These are phyloP conservation scores for Sisor rabdophorus DNA, from an alignment of 2,113 vertebrate species.

Conservation along the genomic window DNA sequence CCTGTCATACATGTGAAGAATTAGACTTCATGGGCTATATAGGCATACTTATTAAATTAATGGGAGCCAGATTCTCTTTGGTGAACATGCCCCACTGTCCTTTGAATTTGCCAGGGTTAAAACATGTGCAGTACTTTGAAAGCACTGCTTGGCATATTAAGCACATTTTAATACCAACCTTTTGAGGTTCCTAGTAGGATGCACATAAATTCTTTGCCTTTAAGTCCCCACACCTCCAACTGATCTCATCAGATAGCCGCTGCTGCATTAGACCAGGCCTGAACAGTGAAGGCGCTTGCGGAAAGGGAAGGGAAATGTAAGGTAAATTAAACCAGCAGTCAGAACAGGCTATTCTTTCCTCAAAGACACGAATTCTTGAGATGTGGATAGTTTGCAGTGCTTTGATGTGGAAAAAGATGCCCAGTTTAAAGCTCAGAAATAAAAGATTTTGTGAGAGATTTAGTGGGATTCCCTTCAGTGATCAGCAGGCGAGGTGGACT, in stretches of 20 bases:
- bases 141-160: slow-evolving; percentile 73
- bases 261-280: slow-evolving; percentile 60
- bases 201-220: slow-evolving; percentile 68
- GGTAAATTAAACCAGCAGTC: slow-evolving; percentile 70
- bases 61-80: slow-evolving; percentile 68
- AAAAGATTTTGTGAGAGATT: slow-evolving; percentile 58
- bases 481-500: slow-evolving; percentile 51
- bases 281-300: slow-evolving; percentile 52
- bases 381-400: slow-evolving; percentile 53
- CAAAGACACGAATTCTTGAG: slow-evolving; percentile 66
- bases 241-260: slow-evolving; percentile 69
- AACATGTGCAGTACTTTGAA: slow-evolving; percentile 70
- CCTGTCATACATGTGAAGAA: slow-evolving; percentile 58
- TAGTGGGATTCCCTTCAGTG: slow-evolving; percentile 60
- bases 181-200: slow-evolving; percentile 71
- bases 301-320: slow-evolving; percentile 48
- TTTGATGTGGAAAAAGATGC: slow-evolving; percentile 72
- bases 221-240: slow-evolving; percentile 66
- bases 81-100: slow-evolving; percentile 64
- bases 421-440: slow-evolving; percentile 58
- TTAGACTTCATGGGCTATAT: slow-evolving; percentile 63
- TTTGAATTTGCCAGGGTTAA: slow-evolving; percentile 74
- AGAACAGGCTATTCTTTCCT: slow-evolving; percentile 72
- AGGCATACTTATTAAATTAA: slow-evolving; percentile 77
- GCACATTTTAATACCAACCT: slow-evolving; percentile 69